These are phyloP conservation scores for Syngnathoides biaculeatus DNA, from an alignment of 2,113 vertebrate species.

Conservation along the genomic window DNA sequence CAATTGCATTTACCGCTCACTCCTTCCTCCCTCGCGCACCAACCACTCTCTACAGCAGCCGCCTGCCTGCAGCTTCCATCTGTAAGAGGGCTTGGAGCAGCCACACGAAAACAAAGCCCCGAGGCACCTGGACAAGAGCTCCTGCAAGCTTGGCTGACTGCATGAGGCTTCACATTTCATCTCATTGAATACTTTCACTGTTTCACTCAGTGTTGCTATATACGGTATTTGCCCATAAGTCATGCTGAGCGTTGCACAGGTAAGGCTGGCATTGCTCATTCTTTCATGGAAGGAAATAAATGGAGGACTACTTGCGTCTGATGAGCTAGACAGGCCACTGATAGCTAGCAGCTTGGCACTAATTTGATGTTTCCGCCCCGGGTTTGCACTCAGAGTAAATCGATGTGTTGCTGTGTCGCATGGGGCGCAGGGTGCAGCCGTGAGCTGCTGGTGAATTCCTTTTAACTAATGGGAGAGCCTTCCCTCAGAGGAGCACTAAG, in stretches of 20 bases:
- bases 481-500: conserved; percentile 54
- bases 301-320: conserved; percentile 30
- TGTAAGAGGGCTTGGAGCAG: conserved; percentile 64
- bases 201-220: conserved; percentile 30
- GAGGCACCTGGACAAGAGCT: conserved; percentile 65
- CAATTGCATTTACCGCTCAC: conserved; percentile 73
- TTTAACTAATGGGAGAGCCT: conserved; percentile 63
- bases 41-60: conserved; percentile 42
- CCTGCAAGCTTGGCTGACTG: conserved; percentile 61
- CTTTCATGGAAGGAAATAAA: conserved; percentile 19
- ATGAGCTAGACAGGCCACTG: conserved; percentile 26
- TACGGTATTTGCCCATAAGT: conserved; percentile 35
- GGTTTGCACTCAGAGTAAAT: conserved; percentile 30
- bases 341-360: conserved; percentile 30
- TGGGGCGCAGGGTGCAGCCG: conserved; percentile 15
- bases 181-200: conserved; percentile 52
- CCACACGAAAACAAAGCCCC: conserved; percentile 65
- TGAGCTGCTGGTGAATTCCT: conserved; percentile 37
- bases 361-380: conserved; percentile 34
- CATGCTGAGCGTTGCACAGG: conserved; percentile 36
- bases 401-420: conserved; percentile 29
- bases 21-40: conserved; percentile 26
- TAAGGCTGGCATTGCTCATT: conserved; percentile 26
- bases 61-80: conserved; percentile 63
- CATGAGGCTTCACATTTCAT: conserved; percentile 52